Percentiles rank a stretch among this genome's conserved stretches.
Conservation (phyloP, 2,888 invertebrate species). For the Anorthoa munda region DNA sequence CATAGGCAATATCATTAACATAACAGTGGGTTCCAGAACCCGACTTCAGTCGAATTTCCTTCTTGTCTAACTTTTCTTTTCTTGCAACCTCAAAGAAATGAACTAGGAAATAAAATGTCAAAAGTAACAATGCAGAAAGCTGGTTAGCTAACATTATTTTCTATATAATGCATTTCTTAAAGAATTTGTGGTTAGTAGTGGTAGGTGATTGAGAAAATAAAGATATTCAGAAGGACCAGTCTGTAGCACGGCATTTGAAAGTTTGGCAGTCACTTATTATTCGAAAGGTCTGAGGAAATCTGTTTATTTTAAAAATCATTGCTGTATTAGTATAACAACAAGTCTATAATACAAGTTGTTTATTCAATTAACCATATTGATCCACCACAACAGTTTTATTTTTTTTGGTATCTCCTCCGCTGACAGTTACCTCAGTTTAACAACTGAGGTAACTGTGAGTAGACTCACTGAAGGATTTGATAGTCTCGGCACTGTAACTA, state of each 20-base stretch:
- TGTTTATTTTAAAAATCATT: too few species aligned
- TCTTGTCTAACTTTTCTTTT: conserved; percentile 13
- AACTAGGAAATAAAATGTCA: conserved; percentile 36
- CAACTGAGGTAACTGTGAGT: too few species aligned
- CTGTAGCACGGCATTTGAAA: not conserved
- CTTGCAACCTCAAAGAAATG: conserved; percentile 16
- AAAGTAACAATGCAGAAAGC: conserved; percentile 45
- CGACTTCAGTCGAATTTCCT: conserved; percentile 14
- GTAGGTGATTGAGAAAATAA: not conserved
- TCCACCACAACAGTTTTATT: too few species aligned
- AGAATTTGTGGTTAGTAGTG: conserved; percentile 25
- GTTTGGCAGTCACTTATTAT: not conserved
- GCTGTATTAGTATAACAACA: too few species aligned
- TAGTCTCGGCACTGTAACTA: too few species aligned
- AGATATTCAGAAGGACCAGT: conserved; percentile 16
- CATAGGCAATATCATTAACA: not conserved
- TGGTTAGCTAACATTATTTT: conserved; percentile 23
- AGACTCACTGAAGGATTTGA: too few species aligned
- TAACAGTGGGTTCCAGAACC: conserved; percentile 1
- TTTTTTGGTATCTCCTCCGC: too few species aligned
- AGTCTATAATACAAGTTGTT: too few species aligned
- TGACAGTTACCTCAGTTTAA: too few species aligned
- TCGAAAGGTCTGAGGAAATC: too few species aligned
- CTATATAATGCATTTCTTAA: conserved; percentile 34
- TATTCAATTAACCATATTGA: too few species aligned